These are phyloP conservation scores for Portevinia maculata DNA, from an alignment of 2,888 invertebrate species.

Conservation along the genomic window DNA sequence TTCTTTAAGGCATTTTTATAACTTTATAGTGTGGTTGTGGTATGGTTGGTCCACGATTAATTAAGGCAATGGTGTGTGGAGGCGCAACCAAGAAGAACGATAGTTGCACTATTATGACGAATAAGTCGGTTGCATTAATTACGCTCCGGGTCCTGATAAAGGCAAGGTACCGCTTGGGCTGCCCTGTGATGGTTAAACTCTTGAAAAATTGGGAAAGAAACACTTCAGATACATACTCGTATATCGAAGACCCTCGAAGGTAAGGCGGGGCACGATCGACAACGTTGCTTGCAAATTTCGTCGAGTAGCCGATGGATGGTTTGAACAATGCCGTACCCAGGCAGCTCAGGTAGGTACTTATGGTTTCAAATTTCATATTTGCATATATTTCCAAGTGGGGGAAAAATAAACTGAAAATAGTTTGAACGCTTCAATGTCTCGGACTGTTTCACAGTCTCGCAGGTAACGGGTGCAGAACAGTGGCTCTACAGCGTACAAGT, in stretches of 20 bases:
- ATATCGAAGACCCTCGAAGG: slow-evolving; percentile 8
- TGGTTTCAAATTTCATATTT: slow-evolving; percentile 65
- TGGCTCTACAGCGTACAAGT: slow-evolving; percentile 43
- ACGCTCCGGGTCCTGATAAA: slow-evolving; percentile 23
- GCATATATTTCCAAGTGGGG: slow-evolving; percentile 51
- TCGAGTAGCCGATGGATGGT: slow-evolving; percentile 50
- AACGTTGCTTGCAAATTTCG: slow-evolving; percentile 35
- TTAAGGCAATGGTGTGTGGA: slow-evolving; percentile 66
- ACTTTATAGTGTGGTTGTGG: slow-evolving; percentile 50
- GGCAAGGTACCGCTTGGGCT: slow-evolving; percentile 1
- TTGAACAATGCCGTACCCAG: slow-evolving; percentile 55
- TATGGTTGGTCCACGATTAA: slow-evolving; percentile 49
- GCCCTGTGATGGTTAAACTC: slow-evolving; percentile 20
- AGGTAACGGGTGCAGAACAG: slow-evolving; percentile 27
- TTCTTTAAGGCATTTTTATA: slow-evolving; percentile 43
- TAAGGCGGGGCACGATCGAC: slow-evolving; percentile 6
- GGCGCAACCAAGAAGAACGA: neutral
- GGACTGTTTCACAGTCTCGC: slow-evolving; percentile 39
- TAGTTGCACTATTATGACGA: slow-evolving; percentile 52
- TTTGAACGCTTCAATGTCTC: slow-evolving; percentile 24
- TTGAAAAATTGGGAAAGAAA: slow-evolving; percentile 12
- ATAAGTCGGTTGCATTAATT: slow-evolving; percentile 63
- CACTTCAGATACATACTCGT: slow-evolving; percentile 23
- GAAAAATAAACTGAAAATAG: slow-evolving; percentile 28
- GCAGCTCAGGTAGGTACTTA: slow-evolving; percentile 14